These are phyloP conservation scores for Remorina albescens DNA, from an alignment of 2,797 vertebrate species.

Conservation along the genomic window DNA sequence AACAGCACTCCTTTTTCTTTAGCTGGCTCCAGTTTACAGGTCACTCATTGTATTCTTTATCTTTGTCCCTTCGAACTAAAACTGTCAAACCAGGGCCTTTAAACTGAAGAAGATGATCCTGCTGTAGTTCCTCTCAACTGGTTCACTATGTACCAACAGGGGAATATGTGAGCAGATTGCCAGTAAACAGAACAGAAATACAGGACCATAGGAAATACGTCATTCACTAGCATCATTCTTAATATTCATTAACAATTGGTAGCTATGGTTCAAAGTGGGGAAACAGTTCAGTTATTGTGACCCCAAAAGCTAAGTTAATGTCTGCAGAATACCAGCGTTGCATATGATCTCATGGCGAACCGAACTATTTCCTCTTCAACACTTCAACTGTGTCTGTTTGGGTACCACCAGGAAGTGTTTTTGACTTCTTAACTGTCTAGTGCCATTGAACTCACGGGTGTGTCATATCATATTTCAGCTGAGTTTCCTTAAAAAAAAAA, in stretches of 20 bases:
- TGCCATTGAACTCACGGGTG: conserved; percentile 84
- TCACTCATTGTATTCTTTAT: conserved; percentile 25
- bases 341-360: conserved; percentile 29
- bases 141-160: conserved; percentile 39
- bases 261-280: conserved; percentile 21
- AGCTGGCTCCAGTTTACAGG: conserved; percentile 15
- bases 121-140: conserved; percentile 57
- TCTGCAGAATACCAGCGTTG: conserved; percentile 47
- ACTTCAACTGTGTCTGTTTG: conserved; percentile 37
- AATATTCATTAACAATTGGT: conserved; percentile 14
- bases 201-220: conserved; percentile 21
- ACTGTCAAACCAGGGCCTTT: conserved; percentile 38
- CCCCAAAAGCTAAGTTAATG: conserved; percentile 31
- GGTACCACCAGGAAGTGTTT: conserved; percentile 42
- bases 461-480: conserved; percentile 75
- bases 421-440: conserved; percentile 78
- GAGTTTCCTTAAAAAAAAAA: conserved; percentile 84
- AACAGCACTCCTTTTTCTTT: conserved; percentile 21
- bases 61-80: conserved; percentile 35
- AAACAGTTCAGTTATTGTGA: conserved; percentile 45
- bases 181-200: conserved; percentile 24
- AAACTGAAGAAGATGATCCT: conserved; percentile 52
- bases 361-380: conserved; percentile 50
- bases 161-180: conserved; percentile 25
- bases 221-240: conserved; percentile 15